These are phyloP conservation scores for Agrilus cyanescens DNA, from an alignment of 2,888 invertebrate species.

Conservation along the genomic window DNA sequence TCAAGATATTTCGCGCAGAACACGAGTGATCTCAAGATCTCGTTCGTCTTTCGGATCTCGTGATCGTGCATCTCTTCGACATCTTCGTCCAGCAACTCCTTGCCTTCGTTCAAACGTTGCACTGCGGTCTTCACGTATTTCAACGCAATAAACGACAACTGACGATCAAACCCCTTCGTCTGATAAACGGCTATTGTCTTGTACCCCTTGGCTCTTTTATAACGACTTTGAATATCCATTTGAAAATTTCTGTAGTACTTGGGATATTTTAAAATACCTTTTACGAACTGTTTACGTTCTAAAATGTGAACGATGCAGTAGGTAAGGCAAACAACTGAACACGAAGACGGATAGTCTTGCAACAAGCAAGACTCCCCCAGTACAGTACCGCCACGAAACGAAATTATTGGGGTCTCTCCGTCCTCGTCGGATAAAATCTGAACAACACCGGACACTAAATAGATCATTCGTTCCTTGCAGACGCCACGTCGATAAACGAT, in stretches of 20 bases:
- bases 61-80: background rate
- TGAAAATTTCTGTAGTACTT: conserved; percentile 9
- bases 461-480: conserved; percentile 16
- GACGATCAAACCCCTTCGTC: background rate
- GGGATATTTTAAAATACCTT: conserved; percentile 14
- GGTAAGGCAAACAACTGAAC: conserved; percentile 18
- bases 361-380: conserved; percentile 16
- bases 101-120: conserved; percentile 6
- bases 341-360: conserved; percentile 13
- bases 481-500: conserved; percentile 13
- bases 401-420: conserved; percentile 20
- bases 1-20: conserved; percentile 17
- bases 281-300: conserved; percentile 12
- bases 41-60: conserved; percentile 1
- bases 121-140: conserved; percentile 10
- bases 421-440: conserved; percentile 21
- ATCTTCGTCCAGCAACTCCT: background rate
- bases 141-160: conserved; percentile 8
- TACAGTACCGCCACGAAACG: conserved; percentile 18
- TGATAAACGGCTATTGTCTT: conserved; percentile 1
- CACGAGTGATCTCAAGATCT: conserved; percentile 7
- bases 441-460: conserved; percentile 17
- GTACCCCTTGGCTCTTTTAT: conserved; percentile 6
- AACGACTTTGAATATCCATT: conserved; percentile 8
- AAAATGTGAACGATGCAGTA: conserved; percentile 18